Evolutionary conservation across 2,797 vertebrate genomes (phyloP).

Genomic region (Acipenser transmontanus): DNA sequence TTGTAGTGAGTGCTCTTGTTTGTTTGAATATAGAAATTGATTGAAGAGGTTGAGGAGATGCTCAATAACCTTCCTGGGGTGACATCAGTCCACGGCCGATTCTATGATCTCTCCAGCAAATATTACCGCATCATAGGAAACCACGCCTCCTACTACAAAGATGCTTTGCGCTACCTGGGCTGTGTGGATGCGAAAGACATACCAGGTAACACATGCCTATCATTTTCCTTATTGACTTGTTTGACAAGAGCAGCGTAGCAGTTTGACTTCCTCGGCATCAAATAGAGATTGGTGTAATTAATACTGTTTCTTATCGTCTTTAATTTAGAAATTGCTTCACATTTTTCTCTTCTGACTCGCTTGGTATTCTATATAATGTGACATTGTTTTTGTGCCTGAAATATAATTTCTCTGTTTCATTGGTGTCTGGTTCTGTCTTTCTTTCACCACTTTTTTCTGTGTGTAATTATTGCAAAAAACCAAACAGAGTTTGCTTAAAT

Average conservation of each 20-base stretch:
- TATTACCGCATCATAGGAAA: constrained; percentile 93
- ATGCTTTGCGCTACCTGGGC: constrained; percentile 86
- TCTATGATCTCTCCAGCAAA: constrained; percentile 95
- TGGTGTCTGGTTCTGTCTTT: too few relatives aligned
- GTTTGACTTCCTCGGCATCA: too few relatives aligned
- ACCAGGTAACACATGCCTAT: constrained; percentile 57
- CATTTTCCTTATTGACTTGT: background rate
- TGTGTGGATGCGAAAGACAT: constrained; percentile 89
- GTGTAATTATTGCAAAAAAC: too few relatives aligned
- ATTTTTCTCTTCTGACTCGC: too few relatives aligned
- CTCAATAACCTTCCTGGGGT: constrained; percentile 81
- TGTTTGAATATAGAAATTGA: constrained; percentile 64
- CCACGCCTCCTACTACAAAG: constrained; percentile 90
- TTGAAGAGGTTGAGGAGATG: constrained; percentile 90
- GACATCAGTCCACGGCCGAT: constrained; percentile 90
- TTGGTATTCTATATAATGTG: too few relatives aligned
- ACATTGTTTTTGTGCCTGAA: too few relatives aligned
- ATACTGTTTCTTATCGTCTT: too few relatives aligned
- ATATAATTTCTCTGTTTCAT: too few relatives aligned
- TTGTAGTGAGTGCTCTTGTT: background rate
- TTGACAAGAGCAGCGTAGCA: background rate
- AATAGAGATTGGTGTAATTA: too few relatives aligned
- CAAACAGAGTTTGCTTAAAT: too few relatives aligned
- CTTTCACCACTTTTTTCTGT: too few relatives aligned
- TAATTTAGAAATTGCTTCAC: too few relatives aligned